Evolutionary conservation across 2,797 vertebrate species (phyloP), one percentile per base, ranked within the genome.

Genomic region (Atherinosoma microstoma): DNA sequence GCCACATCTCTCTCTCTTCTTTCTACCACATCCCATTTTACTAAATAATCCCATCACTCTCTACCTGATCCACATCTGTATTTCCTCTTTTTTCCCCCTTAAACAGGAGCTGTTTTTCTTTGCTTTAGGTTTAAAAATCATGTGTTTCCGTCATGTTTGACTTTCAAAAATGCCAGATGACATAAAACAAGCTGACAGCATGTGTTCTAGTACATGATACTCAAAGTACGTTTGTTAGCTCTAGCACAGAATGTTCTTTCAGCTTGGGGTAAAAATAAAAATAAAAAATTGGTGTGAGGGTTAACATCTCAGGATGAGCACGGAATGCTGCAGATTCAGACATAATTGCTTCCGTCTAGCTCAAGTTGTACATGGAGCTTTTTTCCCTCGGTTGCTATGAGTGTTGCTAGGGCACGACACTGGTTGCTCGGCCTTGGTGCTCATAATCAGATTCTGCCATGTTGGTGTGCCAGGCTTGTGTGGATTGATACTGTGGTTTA

Each of bases 401-500:
- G 80, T 77, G 90, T 94, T 93, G 92, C 90, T 90, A 93, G 77
- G 91, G 88, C 88, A 91, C 60, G 61, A 70, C 65, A 59, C 58
- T 27, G 75, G 76, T 58, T 54, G 70, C 67, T 75, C 63, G 29
- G 75, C 79, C 54, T 76, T 64, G 80, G 36, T 79, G 77, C 72
- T 57, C 65, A 29, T 58, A 71, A 79, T 87, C 77, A 11, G 64
- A 81, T 65, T 68, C 71, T 79, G 62, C 30, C 24, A 42, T 85
- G 77, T 79, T 78, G 63, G 63, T 67, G 65, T 57, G 49, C 77
- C 45, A n/a, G 64, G 74, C 73, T 80, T 47, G 36, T 65, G 47
- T 42, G 63, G 16, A n/a, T 11, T n/a, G 64, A 58, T 18, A 27
- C 47, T 57, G 35, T 61, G 35, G 75, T 59, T 18, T 69, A 64